phyloP scores from a whole-genome alignment of 2,797 vertebrate species.

The Phaenicophaeus curvirostris region DNA sequence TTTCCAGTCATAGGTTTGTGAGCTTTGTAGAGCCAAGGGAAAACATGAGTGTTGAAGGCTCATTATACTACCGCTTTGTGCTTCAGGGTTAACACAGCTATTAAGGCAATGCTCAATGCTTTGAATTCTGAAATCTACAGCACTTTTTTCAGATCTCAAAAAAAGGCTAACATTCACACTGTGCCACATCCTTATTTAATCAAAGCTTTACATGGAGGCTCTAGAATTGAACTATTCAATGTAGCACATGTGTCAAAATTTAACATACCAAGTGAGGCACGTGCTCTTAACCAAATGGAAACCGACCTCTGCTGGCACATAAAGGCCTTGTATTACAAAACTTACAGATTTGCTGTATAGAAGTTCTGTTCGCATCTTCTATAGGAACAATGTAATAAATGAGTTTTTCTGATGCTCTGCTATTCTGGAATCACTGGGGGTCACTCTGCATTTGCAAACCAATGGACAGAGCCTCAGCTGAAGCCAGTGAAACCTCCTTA shows the following conservation, averaged over 20 bases:
- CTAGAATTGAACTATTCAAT: neutral
- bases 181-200: neutral
- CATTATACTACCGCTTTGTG: neutral
- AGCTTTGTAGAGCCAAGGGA: neutral
- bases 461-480: neutral
- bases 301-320: neutral
- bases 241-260: neutral
- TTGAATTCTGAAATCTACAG: neutral
- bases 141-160: neutral
- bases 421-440: neutral
- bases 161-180: neutral
- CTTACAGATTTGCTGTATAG: neutral
- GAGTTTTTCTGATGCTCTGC: neutral
- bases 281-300: neutral
- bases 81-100: neutral
- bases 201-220: neutral
- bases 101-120: neutral
- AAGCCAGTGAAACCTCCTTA: neutral
- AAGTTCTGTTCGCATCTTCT: neutral
- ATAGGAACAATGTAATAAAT: neutral
- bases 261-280: neutral
- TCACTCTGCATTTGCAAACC: neutral
- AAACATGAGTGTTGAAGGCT: neutral
- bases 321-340: neutral
- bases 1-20: neutral